Evolutionary conservation across 2,888 invertebrate species (phyloP).

Genomic region (Hermodice carunculata): DNA sequence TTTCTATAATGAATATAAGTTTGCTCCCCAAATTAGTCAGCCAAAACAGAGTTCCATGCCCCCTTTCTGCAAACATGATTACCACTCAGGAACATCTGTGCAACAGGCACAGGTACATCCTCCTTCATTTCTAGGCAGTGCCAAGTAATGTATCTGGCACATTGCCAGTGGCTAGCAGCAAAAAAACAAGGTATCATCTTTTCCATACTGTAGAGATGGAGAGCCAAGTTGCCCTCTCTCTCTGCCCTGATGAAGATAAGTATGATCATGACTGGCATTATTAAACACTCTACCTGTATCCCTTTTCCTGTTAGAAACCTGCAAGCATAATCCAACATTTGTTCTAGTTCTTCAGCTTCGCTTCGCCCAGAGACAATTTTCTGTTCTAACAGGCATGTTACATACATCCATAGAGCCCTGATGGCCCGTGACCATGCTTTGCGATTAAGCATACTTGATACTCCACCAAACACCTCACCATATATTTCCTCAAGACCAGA

Average conservation of each 20-base stretch:
- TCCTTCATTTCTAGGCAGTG: slow-evolving; percentile 10
- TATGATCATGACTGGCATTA: too few relatives aligned
- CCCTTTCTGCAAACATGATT: slow-evolving; percentile 17
- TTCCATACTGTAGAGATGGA: slow-evolving; percentile 18
- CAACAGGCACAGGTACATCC: too few relatives aligned
- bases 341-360: neutral
- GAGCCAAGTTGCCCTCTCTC: slow-evolving; percentile 22
- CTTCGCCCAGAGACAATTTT: too few relatives aligned
- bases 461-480: too few relatives aligned
- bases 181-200: slow-evolving; percentile 18
- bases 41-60: slow-evolving; percentile 14
- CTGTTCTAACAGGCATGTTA: too few relatives aligned
- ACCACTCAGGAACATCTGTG: slow-evolving; percentile 1
- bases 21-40: slow-evolving; percentile 22
- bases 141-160: slow-evolving; percentile 12
- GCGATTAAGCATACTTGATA: slow-evolving; percentile 21
- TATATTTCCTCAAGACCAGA: too few relatives aligned
- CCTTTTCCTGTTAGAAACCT: neutral
- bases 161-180: slow-evolving; percentile 10
- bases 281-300: too few relatives aligned
- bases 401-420: slow-evolving; percentile 19
- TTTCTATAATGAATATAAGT: too few relatives aligned
- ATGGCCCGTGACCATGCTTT: slow-evolving; percentile 23
- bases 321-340: slow-evolving; percentile 13
- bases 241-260: too few relatives aligned